phyloP scores from a whole-genome alignment of 1,140 invertebrate genomes.

The Apis cerana region DNA sequence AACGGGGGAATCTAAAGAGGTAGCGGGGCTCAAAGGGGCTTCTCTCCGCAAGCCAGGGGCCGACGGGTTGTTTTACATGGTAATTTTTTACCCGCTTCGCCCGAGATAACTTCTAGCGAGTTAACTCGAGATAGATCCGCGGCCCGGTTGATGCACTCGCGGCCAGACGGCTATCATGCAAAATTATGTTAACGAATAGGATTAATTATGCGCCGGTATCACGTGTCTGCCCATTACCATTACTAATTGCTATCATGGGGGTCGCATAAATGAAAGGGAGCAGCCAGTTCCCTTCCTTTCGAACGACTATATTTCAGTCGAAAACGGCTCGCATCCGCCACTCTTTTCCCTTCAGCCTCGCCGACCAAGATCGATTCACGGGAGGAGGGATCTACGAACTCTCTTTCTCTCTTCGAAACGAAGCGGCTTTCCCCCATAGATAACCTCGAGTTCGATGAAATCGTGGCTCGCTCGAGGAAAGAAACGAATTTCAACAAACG shows the following conservation, averaged over 20 bases:
- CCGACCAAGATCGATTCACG: not conserved
- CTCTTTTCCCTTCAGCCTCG: not conserved
- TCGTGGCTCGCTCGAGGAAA: too few relatives aligned
- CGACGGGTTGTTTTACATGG: constrained; percentile 42
- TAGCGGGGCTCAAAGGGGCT: constrained; percentile 23
- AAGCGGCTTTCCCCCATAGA: too few relatives aligned
- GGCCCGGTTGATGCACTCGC: constrained; percentile 7
- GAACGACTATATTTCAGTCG: not conserved
- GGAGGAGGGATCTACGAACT: too few relatives aligned
- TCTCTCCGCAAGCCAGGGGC: not conserved
- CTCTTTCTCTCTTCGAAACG: too few relatives aligned
- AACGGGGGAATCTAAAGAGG: constrained; percentile 29
- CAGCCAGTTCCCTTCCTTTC: not conserved
- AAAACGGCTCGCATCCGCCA: not conserved
- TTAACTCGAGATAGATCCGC: constrained; percentile 39
- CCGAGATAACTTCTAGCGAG: constrained; percentile 52
- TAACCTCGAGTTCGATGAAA: too few relatives aligned
- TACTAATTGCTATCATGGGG: constrained; percentile 14
- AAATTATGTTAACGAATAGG: constrained; percentile 48
- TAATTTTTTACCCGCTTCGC: constrained; percentile 55
- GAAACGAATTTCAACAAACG: too few relatives aligned
- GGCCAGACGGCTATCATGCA: constrained; percentile 37
- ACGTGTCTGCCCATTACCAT: constrained; percentile 27
- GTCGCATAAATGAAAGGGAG: constrained; percentile 18
- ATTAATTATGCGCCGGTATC: constrained; percentile 42